These are phyloP conservation scores for Gisinianus flammeolus DNA, from an alignment of 2,888 invertebrate species.

Conservation along the genomic window DNA sequence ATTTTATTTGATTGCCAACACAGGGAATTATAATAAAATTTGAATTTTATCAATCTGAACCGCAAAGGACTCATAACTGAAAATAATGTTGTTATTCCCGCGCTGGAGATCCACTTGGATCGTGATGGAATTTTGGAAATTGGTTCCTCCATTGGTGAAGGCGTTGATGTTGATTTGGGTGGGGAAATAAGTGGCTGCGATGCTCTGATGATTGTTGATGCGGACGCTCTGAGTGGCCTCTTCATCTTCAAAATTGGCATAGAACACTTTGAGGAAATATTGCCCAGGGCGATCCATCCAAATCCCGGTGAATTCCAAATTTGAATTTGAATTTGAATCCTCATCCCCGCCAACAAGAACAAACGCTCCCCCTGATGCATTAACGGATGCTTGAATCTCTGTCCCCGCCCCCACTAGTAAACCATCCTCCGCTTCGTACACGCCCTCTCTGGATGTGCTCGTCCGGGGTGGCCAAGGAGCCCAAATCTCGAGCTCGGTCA, in stretches of 20 bases:
- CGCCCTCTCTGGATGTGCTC: constrained; percentile 28
- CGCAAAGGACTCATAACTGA: not conserved
- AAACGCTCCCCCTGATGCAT: no score
- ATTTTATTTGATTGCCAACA: no score
- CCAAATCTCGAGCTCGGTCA: constrained; percentile 56
- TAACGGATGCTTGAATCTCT: no score
- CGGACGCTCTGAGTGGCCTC: constrained; percentile 36
- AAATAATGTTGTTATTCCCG: not conserved
- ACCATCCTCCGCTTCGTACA: constrained; percentile 56
- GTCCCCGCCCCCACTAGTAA: not conserved
- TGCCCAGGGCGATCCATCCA: no score
- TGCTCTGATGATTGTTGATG: constrained; percentile 6
- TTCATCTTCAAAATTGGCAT: constrained; percentile 17
- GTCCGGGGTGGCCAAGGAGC: no score
- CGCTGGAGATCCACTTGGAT: not conserved
- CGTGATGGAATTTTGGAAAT: not conserved
- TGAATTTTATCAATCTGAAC: not conserved
- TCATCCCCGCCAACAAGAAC: no score
- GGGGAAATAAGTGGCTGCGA: constrained; percentile 35
- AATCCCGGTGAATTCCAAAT: no score
- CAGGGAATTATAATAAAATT: no score
- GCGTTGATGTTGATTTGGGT: no score
- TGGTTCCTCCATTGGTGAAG: not conserved
- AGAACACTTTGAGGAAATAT: no score
- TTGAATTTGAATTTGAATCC: no score